Evolutionary conservation across 1,140 invertebrate species (phyloP).

Genomic region (Marisa cornuarietis): DNA sequence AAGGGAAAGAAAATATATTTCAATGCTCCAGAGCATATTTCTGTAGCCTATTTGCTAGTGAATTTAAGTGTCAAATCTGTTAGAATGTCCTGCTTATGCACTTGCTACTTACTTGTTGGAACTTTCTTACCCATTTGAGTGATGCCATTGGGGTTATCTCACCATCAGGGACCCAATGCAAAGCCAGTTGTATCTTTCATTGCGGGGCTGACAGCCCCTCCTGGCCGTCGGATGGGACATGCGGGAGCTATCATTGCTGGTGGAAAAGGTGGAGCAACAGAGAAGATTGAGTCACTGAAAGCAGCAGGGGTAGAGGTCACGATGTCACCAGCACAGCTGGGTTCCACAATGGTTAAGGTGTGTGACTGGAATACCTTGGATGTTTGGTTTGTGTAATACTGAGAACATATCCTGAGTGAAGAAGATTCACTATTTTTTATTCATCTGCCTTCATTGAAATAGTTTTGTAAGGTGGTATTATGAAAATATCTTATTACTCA

Average conservation of each 20-base stretch:
- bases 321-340: constrained; percentile 96
- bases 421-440: too few relatives aligned
- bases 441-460: too few relatives aligned
- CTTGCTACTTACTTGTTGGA: not conserved
- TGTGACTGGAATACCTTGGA: not conserved
- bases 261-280: constrained; percentile 96
- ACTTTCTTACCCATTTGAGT: not conserved
- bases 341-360: constrained; percentile 84
- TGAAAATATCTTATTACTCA: too few relatives aligned
- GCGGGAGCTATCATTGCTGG: constrained; percentile 99
- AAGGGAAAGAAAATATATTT: too few relatives aligned
- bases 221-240: constrained; percentile 98
- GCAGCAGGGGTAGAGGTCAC: constrained; percentile 93
- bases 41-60: too few relatives aligned
- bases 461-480: too few relatives aligned
- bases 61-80: not conserved
- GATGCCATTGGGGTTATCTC: not conserved
- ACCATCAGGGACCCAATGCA: constrained; percentile 83
- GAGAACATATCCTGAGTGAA: too few relatives aligned
- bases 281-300: constrained; percentile 97
- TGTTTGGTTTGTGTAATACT: too few relatives aligned
- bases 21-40: too few relatives aligned
- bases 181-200: constrained; percentile 99
- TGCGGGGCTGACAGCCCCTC: constrained; percentile 96
- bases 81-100: not conserved